Evolutionary conservation across 2,888 invertebrate species (phyloP).

Genomic region (Antheraea yamamai): DNA sequence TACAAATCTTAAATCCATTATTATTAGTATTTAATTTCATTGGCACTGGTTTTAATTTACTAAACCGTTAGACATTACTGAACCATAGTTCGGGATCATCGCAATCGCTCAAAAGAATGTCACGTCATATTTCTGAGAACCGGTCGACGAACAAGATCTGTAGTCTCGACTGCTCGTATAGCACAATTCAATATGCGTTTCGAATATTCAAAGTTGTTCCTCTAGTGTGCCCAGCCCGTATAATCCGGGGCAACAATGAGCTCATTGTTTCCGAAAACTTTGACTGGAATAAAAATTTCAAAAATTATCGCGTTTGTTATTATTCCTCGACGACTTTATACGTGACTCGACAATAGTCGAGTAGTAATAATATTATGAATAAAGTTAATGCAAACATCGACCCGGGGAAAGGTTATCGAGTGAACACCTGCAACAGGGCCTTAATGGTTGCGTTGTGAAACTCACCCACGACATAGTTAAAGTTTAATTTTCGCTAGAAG

Average conservation of each 20-base stretch:
- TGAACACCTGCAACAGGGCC: constrained; percentile 22
- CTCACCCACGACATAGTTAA: background rate
- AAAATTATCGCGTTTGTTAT: constrained; percentile 34
- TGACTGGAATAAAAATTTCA: constrained; percentile 48
- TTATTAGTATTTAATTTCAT: constrained; percentile 13
- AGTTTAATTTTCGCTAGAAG: background rate
- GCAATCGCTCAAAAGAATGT: constrained; percentile 55
- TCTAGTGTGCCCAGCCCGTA: constrained; percentile 40
- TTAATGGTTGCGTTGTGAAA: background rate
- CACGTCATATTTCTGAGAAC: constrained; percentile 70
- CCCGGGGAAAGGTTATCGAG: constrained; percentile 5
- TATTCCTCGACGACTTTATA: constrained; percentile 31
- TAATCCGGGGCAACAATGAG: constrained; percentile 36
- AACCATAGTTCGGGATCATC: constrained; percentile 33
- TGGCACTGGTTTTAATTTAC: background rate
- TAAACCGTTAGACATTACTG: constrained; percentile 17
- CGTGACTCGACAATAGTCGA: constrained; percentile 56
- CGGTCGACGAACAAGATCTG: constrained; percentile 57
- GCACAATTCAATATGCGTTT: constrained; percentile 61
- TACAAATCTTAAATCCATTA: background rate
- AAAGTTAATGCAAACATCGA: constrained; percentile 19
- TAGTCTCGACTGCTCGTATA: constrained; percentile 38
- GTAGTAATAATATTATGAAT: constrained; percentile 38
- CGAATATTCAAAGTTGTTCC: constrained; percentile 51
- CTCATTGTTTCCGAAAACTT: constrained; percentile 58